These are phyloP conservation scores for Microchrysa polita DNA, from an alignment of 2,888 invertebrate genomes.

Conservation along the genomic window DNA sequence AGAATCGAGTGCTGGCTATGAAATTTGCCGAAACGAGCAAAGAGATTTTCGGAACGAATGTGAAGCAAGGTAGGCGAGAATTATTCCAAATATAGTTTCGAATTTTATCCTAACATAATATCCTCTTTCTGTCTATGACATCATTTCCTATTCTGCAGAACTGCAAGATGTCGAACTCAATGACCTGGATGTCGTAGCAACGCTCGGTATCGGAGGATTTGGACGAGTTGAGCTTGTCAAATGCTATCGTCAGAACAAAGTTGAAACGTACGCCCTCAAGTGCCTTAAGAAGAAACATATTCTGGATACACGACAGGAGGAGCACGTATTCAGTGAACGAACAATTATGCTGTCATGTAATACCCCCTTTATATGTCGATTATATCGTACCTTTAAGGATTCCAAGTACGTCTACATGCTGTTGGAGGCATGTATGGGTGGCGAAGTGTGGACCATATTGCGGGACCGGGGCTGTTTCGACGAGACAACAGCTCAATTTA, in stretches of 20 bases:
- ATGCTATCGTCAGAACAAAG: constrained; percentile 65
- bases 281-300: constrained; percentile 90
- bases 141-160: constrained; percentile 63
- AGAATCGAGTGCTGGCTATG: constrained; percentile 65
- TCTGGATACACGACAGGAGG: constrained; percentile 88
- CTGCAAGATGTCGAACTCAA: constrained; percentile 76
- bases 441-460: constrained; percentile 93
- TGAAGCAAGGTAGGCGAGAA: constrained; percentile 57
- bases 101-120: neutral
- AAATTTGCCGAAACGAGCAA: constrained; percentile 61
- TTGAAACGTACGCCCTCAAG: constrained; percentile 80
- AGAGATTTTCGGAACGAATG: constrained; percentile 60
- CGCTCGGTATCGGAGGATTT: constrained; percentile 92
- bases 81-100: neutral
- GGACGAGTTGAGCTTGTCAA: constrained; percentile 86
- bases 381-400: constrained; percentile 91
- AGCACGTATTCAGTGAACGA: constrained; percentile 89
- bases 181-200: constrained; percentile 83
- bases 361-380: constrained; percentile 68
- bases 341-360: constrained; percentile 80
- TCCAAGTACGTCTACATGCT: constrained; percentile 92
- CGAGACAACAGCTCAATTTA: constrained; percentile 85
- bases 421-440: constrained; percentile 93
- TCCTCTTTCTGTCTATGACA: too few relatives aligned
- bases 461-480: constrained; percentile 86